A percentile compares a stretch with the other conserved stretches of the same genome.
Conservation (phyloP, 1,140 invertebrate species). For the Aphelenchoides besseyi region DNA sequence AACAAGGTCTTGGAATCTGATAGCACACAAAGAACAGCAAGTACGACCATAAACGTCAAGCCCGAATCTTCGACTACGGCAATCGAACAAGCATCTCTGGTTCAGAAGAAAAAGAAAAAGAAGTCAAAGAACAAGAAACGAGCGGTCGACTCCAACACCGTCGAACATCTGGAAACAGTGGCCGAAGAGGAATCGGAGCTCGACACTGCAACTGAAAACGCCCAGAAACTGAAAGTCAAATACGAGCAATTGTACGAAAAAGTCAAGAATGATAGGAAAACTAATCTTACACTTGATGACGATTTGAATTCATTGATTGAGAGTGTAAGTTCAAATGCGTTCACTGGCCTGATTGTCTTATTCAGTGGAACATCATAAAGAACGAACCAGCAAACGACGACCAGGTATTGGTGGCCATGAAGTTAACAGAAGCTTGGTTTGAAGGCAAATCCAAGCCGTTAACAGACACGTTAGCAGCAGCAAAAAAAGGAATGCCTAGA, state of each 20-base stretch:
- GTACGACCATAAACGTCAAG: neutral
- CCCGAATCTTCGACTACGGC: neutral
- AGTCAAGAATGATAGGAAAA: neutral
- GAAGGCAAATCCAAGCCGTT: no score
- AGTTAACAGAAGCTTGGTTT: neutral
- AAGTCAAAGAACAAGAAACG: neutral
- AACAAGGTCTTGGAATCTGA: neutral
- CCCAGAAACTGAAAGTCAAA: neutral
- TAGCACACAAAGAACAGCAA: neutral
- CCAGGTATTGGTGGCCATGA: neutral
- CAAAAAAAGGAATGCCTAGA: no score
- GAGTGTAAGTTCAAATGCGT: neutral
- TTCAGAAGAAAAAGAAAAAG: constrained; percentile 1
- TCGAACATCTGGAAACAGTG: no score
- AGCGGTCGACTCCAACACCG: neutral
- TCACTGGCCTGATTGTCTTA: no score
- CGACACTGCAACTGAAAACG: neutral
- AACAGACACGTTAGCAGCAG: no score
- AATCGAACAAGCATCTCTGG: neutral
- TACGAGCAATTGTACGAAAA: neutral
- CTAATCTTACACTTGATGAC: neutral
- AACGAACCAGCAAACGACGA: neutral
- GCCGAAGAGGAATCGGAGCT: no score
- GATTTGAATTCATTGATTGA: neutral
- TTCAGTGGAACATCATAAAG: neutral